Evolutionary conservation across 2,888 invertebrate genomes (phyloP), one percentile per base, ranked within the genome.

Genomic region (Polydrusus tereticollis): DNA sequence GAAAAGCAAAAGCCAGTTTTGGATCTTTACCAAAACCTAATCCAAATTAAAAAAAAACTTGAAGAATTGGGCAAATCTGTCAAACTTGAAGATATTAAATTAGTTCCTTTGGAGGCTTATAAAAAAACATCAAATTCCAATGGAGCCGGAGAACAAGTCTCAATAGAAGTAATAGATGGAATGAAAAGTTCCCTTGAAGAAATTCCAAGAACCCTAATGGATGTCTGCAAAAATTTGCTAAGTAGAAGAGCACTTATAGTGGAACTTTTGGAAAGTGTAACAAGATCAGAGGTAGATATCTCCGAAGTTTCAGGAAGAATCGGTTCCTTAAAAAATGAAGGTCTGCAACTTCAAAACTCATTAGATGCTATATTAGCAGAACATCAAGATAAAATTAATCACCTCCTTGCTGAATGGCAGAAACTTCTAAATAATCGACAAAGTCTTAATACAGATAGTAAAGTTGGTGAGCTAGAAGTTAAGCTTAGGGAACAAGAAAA

Each of bases 1-100:
- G 81, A 80, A 4, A 84, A 82, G 67, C 85, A 85, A 65, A 82
- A 82, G 67, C 83, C 83, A 0, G 76, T 84, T 2, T 52, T 83
- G 18, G 84, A 85, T 50, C 67, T 84, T 29, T 84, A 86, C 70
- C 81, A 83, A 59, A 78, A 78, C 29, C 72, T 86, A 41, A n/a
- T 80, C 3, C 78, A 82, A 36, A 78, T 85, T 21, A 84, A 84
- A 69, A 83, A 81, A 14, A 81, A 82, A 68, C 73, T 85, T 16
- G 83, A 83, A 45, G 82, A 83, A 50, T 69, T 79, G 21, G 85
- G 85, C 4, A 83, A 83, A 73, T 64, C 65, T 4, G 82, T 84
- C 1, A 77, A 77, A 12, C 58, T 84, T 12, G 83, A 83, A 4
- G 82, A 81, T 21, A 69, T 83, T 6, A 82, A 82, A 60, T 38